Conservation (phyloP, 2,888 invertebrate species). For the Drosophila anomelani region DNA sequence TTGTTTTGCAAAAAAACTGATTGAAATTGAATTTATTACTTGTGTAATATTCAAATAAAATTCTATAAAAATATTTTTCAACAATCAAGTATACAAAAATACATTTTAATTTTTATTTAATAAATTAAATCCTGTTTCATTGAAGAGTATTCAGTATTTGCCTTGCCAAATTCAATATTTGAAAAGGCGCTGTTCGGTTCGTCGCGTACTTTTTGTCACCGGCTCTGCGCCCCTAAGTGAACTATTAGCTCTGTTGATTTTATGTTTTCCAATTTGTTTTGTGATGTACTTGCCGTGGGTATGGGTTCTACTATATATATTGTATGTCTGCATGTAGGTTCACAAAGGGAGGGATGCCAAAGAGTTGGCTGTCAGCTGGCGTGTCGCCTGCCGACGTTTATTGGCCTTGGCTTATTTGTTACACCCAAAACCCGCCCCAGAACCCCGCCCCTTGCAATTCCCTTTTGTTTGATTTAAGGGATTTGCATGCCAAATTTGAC, state of each 20-base stretch:
- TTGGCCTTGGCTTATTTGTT: slow-evolving; percentile 51
- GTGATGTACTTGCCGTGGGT: slow-evolving; percentile 39
- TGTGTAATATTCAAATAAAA: too few species aligned
- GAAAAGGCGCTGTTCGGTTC: slow-evolving; percentile 13
- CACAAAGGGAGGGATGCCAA: slow-evolving; percentile 23
- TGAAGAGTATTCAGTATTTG: slow-evolving; percentile 11
- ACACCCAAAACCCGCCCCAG: slow-evolving; percentile 6
- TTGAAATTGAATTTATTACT: too few species aligned
- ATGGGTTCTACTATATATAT: not conserved
- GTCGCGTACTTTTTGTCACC: slow-evolving; percentile 30
- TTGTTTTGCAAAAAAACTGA: not conserved
- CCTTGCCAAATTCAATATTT: not conserved
- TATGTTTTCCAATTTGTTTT: slow-evolving; percentile 79
- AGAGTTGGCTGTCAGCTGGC: slow-evolving; percentile 62
- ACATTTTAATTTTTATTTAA: not conserved
- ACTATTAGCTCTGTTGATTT: slow-evolving; percentile 79
- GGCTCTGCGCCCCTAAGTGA: slow-evolving; percentile 65
- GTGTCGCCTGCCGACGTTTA: slow-evolving; percentile 69
- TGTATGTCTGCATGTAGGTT: not conserved
- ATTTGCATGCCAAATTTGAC: slow-evolving; percentile 78
- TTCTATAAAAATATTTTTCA: not conserved
- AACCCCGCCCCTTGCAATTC: slow-evolving; percentile 47
- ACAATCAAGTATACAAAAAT: not conserved
- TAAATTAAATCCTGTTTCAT: not conserved
- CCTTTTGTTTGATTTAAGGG: slow-evolving; percentile 77